These are phyloP conservation scores for Myiopsitta monachus DNA, from an alignment of 2,113 vertebrate genomes.

Conservation along the genomic window DNA sequence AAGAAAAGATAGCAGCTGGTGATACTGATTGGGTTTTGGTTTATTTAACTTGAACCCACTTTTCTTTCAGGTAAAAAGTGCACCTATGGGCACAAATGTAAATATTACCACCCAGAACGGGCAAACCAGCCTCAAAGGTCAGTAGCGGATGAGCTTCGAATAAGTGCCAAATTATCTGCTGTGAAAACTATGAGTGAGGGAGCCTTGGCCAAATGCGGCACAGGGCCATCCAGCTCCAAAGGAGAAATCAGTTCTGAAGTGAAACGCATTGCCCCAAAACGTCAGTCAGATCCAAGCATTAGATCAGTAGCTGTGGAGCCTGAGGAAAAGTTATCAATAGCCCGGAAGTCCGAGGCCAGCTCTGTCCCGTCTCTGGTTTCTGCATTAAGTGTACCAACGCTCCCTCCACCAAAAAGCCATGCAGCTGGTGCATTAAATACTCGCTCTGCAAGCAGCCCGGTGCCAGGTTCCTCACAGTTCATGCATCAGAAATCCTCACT, in stretches of 20 bases:
- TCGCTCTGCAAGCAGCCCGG: constrained; percentile 95
- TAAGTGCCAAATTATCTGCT: constrained; percentile 96
- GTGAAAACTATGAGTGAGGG: constrained; percentile 98
- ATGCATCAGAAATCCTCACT: constrained; percentile 88
- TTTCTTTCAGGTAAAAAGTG: constrained; percentile 93
- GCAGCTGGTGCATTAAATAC: constrained; percentile 95
- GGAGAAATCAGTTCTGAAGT: constrained; percentile 86
- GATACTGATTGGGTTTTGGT: background rate
- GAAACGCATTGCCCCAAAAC: constrained; percentile 93
- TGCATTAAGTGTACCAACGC: constrained; percentile 94
- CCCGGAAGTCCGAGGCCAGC: constrained; percentile 90
- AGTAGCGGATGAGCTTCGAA: constrained; percentile 96
- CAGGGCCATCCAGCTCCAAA: constrained; percentile 77
- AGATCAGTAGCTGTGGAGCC: constrained; percentile 91
- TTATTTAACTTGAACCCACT: constrained; percentile 36
- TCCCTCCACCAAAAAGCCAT: constrained; percentile 92
- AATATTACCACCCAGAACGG: constrained; percentile 98
- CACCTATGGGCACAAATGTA: constrained; percentile 99
- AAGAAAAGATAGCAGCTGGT: background rate
- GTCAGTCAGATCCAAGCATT: constrained; percentile 97
- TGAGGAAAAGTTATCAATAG: constrained; percentile 84
- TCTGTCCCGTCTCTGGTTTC: constrained; percentile 97
- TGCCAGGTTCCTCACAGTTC: constrained; percentile 93
- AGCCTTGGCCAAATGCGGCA: constrained; percentile 88
- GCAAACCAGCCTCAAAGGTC: constrained; percentile 94